These are phyloP conservation scores for Tethea ocularis DNA, from an alignment of 2,888 invertebrate species.

Conservation along the genomic window DNA sequence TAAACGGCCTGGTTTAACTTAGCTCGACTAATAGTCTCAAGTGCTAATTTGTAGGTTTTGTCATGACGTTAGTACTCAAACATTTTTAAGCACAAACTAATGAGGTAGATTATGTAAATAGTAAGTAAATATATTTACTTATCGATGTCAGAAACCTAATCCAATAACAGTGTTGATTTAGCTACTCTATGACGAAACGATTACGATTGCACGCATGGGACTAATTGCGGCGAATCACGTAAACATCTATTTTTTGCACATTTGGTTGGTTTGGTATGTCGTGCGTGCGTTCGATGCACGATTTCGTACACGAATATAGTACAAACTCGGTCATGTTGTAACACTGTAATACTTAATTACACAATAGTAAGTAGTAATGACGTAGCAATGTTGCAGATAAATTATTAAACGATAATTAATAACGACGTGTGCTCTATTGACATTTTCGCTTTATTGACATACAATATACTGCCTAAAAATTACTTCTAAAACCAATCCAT, in stretches of 20 bases:
- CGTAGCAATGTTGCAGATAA: constrained; percentile 12
- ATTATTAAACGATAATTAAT: not conserved
- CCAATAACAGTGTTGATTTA: constrained; percentile 57
- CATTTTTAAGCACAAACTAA: too few species aligned
- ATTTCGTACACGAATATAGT: constrained; percentile 52
- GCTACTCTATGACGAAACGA: constrained; percentile 66
- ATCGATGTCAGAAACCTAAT: constrained; percentile 30
- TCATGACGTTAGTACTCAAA: too few species aligned
- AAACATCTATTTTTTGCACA: constrained; percentile 31
- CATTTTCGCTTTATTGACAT: too few species aligned
- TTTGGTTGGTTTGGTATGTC: too few species aligned
- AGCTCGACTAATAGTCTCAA: too few species aligned
- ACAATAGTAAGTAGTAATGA: constrained; percentile 50
- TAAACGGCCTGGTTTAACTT: too few species aligned
- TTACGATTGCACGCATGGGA: constrained; percentile 55
- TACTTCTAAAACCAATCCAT: too few species aligned
- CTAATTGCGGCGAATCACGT: constrained; percentile 62
- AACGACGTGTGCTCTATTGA: not conserved
- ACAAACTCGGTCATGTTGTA: constrained; percentile 44
- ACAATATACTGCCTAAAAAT: too few species aligned
- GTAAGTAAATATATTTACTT: constrained; percentile 1
- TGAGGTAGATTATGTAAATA: too few species aligned
- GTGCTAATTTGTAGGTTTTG: too few species aligned
- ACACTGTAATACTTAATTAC: constrained; percentile 53
- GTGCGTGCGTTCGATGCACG: constrained; percentile 47